Evolutionary conservation across 2,797 vertebrate species (phyloP), one percentile per base, ranked within the genome.

Genomic region (Pseudomugil tenellus): DNA sequence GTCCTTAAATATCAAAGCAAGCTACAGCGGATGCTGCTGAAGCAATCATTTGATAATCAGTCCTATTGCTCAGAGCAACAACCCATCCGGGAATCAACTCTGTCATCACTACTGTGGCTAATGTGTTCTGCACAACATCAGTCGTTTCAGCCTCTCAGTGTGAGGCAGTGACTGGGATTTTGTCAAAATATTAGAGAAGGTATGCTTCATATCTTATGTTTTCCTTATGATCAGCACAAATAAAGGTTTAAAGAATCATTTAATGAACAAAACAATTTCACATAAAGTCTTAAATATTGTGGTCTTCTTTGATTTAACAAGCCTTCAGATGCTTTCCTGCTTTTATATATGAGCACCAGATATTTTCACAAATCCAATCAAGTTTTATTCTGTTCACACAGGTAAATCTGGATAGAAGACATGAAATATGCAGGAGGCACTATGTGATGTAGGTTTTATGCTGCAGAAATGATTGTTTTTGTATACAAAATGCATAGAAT

Each of bases 1-100:
- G 82, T 79, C 80, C 79, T 76, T 72, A 59, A 74, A 89, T 85
- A 84, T 89, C 85, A 87, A 88, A 85, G 79, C 72, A 55, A 81
- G 56, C 64, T 58, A 62, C 53, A 26, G 71, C n/a, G 32, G 74
- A 74, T 69, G 67, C 73, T 58, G 60, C n/a, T 29, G 61, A 70
- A 84, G 67, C 71, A 69, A 70, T 82, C 75, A 29, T 84, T 77
- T 37, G 32, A 85, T 78, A 84, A 89, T 87, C 83, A 79, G 49
- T 17, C 55, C 81, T 23, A 65, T 72, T 39, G 74, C 87, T 87
- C 69, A 60, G 52, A 74, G 81, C 81, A 60, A 74, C 4, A 23
- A 58, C 70, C 85, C 74, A 83, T 66, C 29, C 7, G 21, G 67
- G 77, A 88, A 63, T 80, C 83, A 76, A 76, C 67, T 72, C 8